Evolutionary conservation across 2,113 vertebrate species (phyloP), one percentile per base, ranked within the genome.

Genomic region (Athene noctua): DNA sequence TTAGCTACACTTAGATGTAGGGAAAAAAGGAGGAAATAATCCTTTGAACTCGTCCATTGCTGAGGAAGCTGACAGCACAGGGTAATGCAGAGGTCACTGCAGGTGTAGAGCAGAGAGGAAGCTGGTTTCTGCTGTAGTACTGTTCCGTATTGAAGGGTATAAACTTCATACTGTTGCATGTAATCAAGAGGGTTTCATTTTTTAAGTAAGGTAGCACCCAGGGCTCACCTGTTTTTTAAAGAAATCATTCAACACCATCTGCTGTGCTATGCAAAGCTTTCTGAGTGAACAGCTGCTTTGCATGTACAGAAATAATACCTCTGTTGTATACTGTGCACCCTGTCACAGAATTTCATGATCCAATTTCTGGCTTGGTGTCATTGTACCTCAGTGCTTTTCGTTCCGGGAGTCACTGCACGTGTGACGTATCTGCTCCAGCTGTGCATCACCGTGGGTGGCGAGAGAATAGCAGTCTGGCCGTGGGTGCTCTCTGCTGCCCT

Each of bases 391-490:
- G 51, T 42, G 55, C 47, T 46, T 67, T 80, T 47, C 38, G 30
- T 22, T 88, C 63, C 0, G 2, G 6, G 13, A 80, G 44, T 72
- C 62, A 20, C 47, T 61, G 83, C 26, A 7, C 5, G 1, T 12
- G 27, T 75, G 47, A 30, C 8, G 11, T 47, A 14, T 2, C 26
- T 66, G 9, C 18, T 59, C n/a, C 57, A 36, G 27, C 32, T 88
- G 61, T 75, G 26, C 32, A 10, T 59, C 6, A 7, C 26, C 0
- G 0, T 2, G 6, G 51, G 49, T 46, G 36, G 17, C 20, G 19
- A 36, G 84, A 36, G 61, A 66, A 2, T 3, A 36, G 62, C 15
- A 2, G 32, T 46, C 44, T 82, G 92, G 34, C 49, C 21, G 0
- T 12, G 32, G 27, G 14, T 68, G 63, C 81, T 81, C 12, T 14